Base-by-base conservation (phyloP, 2,888 invertebrate species). In the Aphodius sticticus region DNA sequence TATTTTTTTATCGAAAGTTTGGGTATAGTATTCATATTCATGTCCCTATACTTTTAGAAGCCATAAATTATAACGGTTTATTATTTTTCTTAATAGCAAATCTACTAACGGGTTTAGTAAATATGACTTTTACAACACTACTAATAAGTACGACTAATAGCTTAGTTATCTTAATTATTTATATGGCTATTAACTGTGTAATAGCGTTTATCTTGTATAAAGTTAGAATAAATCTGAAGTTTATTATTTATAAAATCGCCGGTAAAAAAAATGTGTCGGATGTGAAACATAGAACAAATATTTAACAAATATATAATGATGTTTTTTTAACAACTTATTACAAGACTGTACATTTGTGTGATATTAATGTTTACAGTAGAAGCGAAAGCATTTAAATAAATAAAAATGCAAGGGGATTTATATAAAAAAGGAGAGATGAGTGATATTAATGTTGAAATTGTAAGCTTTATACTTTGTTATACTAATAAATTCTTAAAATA, bases 1-100 rank as follows among this genome's bases (percentile, higher is more conserved):
- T 83, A 76, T 82, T 80, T 76, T 84, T 87, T 76, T 86, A 85
- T 80, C 83, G 82, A 76, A 86, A 83, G 36, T 80, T 83, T 70
- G 80, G 81, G 69, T 80, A 82, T 70, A 77, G 76, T n/a, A 81
- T 84, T 80, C 81, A 69, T 69, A 71, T 85, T 69, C 86, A 85
- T 81, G 88, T 91, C 15, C 92, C 95, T 76, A 86, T 91, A 69
- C 91, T 96, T 81, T 91, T 95, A 77, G 92, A 93, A 83, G 93
- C 94, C 16, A 91, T 97, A 37, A 97, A 96, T 89, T 93, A 92
- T 82, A 97, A 96, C 90, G 96, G 96, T 0, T 89, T 98, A 38
- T 86, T 92, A n/a, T 96, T 95, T 88, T 99, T 99, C 88, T 89
- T 99, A 77, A 82, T 95, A 14, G 93, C 95, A 0, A 99, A 99